Conservation (phyloP, 2,797 vertebrate genomes). For the Ctenopoma multispine region DNA sequence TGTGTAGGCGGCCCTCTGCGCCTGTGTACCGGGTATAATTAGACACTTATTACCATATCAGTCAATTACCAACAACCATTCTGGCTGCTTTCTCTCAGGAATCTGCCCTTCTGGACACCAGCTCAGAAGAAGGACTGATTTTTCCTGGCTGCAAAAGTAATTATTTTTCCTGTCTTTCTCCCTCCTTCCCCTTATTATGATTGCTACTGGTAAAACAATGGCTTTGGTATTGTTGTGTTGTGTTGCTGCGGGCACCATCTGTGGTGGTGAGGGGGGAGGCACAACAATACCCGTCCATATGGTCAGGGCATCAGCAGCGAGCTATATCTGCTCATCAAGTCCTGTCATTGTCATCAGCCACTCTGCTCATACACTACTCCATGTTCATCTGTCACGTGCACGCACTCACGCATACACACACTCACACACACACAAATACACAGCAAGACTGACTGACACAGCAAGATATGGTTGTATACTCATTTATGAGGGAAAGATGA, state of each 20-base stretch:
- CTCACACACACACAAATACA: conserved; percentile 23
- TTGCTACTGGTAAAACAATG: conserved; percentile 83
- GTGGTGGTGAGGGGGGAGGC: conserved; percentile 79
- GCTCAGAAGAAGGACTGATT: conserved; percentile 73
- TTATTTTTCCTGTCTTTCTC: conserved; percentile 75
- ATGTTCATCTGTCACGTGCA: conserved; percentile 73
- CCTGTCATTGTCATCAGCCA: conserved; percentile 79
- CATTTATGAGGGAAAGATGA: conserved; percentile 62
- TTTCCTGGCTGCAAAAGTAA: conserved; percentile 76
- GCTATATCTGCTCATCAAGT: conserved; percentile 81
- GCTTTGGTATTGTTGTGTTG: conserved; percentile 79
- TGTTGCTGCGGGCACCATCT: conserved; percentile 83
- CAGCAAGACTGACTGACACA: conserved; percentile 61
- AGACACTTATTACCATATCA: conserved; percentile 86
- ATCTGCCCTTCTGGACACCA: conserved; percentile 86
- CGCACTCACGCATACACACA: conserved; percentile 33
- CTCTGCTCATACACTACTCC: conserved; percentile 71
- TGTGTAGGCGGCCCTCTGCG: conserved; percentile 73
- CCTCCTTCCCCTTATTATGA: conserved; percentile 79
- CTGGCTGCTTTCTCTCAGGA: conserved; percentile 87
- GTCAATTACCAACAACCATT: conserved; percentile 82
- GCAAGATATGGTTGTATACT: conserved; percentile 56
- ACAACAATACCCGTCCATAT: conserved; percentile 86
- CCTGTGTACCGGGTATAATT: conserved; percentile 81
- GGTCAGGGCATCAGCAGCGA: conserved; percentile 80